Conservation (phyloP, 2,113 vertebrate genomes). For the Myodes glareolus region DNA sequence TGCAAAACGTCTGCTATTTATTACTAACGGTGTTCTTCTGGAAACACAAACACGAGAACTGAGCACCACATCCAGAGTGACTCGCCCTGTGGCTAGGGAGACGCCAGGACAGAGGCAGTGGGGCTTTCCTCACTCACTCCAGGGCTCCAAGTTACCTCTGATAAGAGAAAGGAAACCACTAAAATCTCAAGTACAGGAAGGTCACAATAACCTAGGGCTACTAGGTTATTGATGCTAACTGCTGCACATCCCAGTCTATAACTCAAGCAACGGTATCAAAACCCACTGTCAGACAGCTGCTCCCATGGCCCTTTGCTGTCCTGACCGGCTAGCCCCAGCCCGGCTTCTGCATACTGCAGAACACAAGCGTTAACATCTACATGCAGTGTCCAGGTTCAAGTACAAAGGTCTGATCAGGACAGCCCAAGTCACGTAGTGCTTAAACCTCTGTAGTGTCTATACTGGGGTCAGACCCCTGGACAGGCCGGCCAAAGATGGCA, state of each 20-base stretch:
- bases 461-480: not conserved
- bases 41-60: slow-evolving; percentile 27
- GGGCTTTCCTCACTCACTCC: not conserved
- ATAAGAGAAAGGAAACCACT: not conserved
- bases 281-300: not conserved
- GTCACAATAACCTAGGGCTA: not conserved
- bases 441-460: slow-evolving; percentile 65
- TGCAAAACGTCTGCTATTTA: slow-evolving; percentile 67
- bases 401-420: slow-evolving; percentile 19
- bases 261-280: not conserved
- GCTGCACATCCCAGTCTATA: not conserved
- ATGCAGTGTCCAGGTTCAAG: slow-evolving; percentile 31
- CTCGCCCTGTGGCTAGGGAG: not conserved
- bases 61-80: not conserved
- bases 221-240: not conserved
- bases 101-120: not conserved
- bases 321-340: not conserved
- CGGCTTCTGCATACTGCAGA: not conserved
- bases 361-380: not conserved
- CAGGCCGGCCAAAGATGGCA: not conserved
- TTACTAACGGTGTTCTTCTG: slow-evolving; percentile 36
- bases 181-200: not conserved
- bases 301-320: not conserved
- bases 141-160: not conserved
- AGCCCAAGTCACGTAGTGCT: slow-evolving; percentile 56